These are phyloP conservation scores for Diprion similis DNA, from an alignment of 1,140 invertebrate genomes.

Conservation along the genomic window DNA sequence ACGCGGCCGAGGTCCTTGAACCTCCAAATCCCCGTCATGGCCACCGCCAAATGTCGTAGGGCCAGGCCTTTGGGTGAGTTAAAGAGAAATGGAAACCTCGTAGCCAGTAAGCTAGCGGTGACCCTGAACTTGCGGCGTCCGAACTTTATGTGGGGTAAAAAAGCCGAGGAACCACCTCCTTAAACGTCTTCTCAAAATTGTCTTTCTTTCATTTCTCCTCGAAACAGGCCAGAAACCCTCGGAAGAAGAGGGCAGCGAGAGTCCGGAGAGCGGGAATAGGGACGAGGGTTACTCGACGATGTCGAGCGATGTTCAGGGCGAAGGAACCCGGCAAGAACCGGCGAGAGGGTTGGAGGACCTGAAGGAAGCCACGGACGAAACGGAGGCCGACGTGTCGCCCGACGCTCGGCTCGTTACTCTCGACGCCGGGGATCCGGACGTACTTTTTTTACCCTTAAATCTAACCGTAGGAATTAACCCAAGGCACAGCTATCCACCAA, in stretches of 20 bases:
- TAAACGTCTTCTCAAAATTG: not conserved
- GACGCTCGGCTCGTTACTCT: constrained; percentile 60
- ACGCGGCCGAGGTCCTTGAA: constrained; percentile 71
- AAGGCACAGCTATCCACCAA: constrained; percentile 75
- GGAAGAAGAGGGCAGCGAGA: constrained; percentile 69
- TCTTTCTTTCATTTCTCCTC: constrained; percentile 2
- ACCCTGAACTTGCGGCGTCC: too few species aligned
- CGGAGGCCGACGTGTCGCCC: constrained; percentile 65
- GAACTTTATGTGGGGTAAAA: too few species aligned
- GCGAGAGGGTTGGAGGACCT: constrained; percentile 72
- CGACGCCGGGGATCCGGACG: constrained; percentile 69
- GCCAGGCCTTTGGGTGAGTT: constrained; percentile 46
- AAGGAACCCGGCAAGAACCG: constrained; percentile 66
- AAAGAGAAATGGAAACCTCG: not conserved
- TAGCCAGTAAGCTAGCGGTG: too few species aligned
- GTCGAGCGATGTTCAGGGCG: constrained; percentile 85
- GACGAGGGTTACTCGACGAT: constrained; percentile 91
- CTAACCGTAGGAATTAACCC: constrained; percentile 69
- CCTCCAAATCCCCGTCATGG: constrained; percentile 66
- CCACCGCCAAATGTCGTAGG: constrained; percentile 55
- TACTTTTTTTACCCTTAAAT: constrained; percentile 73
- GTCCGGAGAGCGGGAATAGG: constrained; percentile 76
- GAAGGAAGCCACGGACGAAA: constrained; percentile 75
- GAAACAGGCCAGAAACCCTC: constrained; percentile 51
- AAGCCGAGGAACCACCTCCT: too few species aligned